phyloP scores from a whole-genome alignment of 2,113 vertebrate species.

The Marcusenius ussheri region DNA sequence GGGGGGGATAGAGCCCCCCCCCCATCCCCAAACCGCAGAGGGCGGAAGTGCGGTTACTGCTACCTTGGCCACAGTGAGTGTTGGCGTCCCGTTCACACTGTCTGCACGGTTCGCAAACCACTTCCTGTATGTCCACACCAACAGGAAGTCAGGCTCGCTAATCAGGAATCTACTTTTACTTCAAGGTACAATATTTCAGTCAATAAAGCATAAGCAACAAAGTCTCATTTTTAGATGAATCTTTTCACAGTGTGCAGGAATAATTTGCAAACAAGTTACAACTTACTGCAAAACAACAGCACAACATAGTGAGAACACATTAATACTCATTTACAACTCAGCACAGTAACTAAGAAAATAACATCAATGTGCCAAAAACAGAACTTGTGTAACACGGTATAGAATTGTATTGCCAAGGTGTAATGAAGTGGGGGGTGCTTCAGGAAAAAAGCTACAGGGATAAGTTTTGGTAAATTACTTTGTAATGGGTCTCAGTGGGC shows the following conservation, averaged over 20 bases:
- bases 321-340: neutral
- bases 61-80: conserved; percentile 48
- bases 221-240: neutral
- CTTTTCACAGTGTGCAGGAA: neutral
- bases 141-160: conserved; percentile 41
- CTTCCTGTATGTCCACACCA: conserved; percentile 54
- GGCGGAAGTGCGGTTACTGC: conserved; percentile 53
- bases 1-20: neutral
- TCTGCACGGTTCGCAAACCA: conserved; percentile 52
- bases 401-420: neutral
- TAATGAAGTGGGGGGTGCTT: neutral
- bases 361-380: neutral
- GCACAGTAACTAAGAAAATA: neutral
- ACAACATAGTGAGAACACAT: neutral
- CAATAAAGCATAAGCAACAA: neutral
- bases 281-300: neutral
- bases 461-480: neutral
- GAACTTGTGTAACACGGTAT: neutral
- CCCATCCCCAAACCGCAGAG: conserved; percentile 41
- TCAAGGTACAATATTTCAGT: neutral
- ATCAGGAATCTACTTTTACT: conserved; percentile 18
- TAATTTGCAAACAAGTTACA: neutral
- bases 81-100: conserved; percentile 30
- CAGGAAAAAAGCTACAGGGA: neutral
- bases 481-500: neutral